Evolutionary conservation across 92 coral and sea anemone genomes (phyloP).

Genomic region (Epizoanthus stellaris): DNA sequence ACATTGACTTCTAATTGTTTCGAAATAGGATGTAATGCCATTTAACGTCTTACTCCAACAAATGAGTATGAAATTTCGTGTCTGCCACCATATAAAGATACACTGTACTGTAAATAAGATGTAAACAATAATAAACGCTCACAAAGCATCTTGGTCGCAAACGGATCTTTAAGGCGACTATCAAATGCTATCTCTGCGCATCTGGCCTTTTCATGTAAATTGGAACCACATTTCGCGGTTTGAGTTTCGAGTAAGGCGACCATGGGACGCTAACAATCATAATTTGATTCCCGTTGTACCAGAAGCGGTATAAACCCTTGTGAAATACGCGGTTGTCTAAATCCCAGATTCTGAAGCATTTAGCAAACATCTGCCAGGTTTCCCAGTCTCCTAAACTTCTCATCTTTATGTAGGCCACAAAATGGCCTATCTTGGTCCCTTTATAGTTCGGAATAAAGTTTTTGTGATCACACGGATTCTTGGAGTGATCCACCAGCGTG

Average conservation of each 20-base stretch:
- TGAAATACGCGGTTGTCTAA: conserved; percentile 74
- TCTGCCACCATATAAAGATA: too few species aligned
- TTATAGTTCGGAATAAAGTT: conserved; percentile 64
- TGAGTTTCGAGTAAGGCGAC: conserved; percentile 69
- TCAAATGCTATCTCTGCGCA: too few species aligned
- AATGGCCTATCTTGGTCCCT: conserved; percentile 51
- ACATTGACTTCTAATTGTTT: too few species aligned
- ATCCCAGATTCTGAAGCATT: conserved; percentile 80
- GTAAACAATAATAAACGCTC: too few species aligned
- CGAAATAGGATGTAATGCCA: too few species aligned
- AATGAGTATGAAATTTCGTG: too few species aligned
- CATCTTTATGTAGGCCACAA: conserved; percentile 73
- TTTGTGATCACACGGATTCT: conserved; percentile 70
- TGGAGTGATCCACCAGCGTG: conserved; percentile 67
- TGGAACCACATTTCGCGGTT: conserved; percentile 60
- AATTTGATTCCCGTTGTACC: conserved; percentile 69
- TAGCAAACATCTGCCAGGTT: conserved; percentile 68
- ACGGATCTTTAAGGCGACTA: too few species aligned
- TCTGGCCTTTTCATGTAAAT: conserved; percentile 48
- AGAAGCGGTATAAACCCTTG: conserved; percentile 71
- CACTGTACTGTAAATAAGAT: too few species aligned
- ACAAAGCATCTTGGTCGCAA: too few species aligned
- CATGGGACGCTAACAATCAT: conserved; percentile 76
- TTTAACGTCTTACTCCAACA: too few species aligned
- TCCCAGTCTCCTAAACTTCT: conserved; percentile 55